Percentiles rank a stretch among this genome's conserved stretches.
Conservation (phyloP, 2,113 vertebrate species). For the Haliaeetus leucogaster region DNA sequence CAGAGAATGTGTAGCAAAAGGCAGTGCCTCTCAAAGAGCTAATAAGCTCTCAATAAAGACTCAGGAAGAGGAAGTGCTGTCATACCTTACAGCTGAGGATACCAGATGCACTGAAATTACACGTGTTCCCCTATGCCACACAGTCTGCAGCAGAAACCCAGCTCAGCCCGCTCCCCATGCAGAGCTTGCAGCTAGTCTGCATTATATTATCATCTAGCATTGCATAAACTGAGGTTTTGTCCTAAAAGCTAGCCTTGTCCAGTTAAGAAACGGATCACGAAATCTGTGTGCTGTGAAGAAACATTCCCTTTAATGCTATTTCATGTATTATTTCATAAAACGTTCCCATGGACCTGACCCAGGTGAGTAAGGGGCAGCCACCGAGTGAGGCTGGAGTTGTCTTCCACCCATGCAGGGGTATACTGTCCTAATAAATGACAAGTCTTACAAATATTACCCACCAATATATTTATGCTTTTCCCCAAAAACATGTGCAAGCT, state of each 20-base stretch:
- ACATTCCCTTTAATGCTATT: neutral
- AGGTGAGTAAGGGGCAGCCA: neutral
- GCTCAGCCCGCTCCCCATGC: neutral
- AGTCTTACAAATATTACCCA: neutral
- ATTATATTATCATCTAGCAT: neutral
- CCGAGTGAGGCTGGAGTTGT: neutral
- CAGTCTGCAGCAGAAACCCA: neutral
- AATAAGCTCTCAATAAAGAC: neutral
- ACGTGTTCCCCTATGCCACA: fast-evolving
- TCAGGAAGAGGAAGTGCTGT: neutral
- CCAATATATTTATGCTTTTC: fast-evolving
- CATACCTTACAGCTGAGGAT: neutral
- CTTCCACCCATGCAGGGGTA: neutral
- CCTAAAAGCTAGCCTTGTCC: neutral
- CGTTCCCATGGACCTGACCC: neutral
- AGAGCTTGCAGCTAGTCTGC: neutral
- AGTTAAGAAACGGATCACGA: neutral
- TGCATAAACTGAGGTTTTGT: neutral
- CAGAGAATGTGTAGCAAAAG: neutral
- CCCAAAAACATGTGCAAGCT: neutral
- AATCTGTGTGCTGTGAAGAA: neutral
- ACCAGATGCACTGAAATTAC: neutral
- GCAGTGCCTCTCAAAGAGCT: neutral
- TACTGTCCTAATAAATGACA: neutral
- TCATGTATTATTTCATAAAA: neutral